These are phyloP conservation scores for Chaitophorus viminalis DNA, from an alignment of 2,888 invertebrate genomes.

Conservation along the genomic window DNA sequence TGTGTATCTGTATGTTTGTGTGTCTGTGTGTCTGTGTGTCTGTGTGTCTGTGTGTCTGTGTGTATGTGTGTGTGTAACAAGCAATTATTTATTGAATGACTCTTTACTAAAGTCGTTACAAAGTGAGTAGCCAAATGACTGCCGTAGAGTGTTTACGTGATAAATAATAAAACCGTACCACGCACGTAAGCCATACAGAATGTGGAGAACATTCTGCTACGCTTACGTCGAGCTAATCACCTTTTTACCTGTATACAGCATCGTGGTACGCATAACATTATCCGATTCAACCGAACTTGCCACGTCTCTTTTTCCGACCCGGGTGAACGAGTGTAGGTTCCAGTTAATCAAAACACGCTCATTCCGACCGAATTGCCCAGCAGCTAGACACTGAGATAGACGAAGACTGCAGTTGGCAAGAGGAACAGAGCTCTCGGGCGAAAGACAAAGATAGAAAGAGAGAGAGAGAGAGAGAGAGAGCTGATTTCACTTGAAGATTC, in stretches of 20 bases:
- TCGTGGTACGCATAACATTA: background rate
- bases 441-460: background rate
- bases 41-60: too few species aligned
- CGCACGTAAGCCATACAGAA: too few species aligned
- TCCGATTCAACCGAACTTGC: background rate
- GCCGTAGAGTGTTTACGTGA: too few species aligned
- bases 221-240: background rate
- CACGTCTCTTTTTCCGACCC: background rate
- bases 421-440: too few species aligned
- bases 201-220: background rate
- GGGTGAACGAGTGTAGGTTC: background rate
- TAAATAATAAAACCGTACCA: background rate
- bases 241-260: background rate
- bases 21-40: too few species aligned
- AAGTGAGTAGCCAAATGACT: too few species aligned
- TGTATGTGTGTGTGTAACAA: too few species aligned
- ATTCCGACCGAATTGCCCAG: constrained; percentile 18
- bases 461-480: background rate
- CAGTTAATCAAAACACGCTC: constrained; percentile 45
- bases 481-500: constrained; percentile 40
- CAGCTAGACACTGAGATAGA: background rate
- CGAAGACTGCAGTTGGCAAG: background rate
- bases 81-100: background rate
- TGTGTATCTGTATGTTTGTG: too few species aligned
- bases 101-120: background rate